Evolutionary conservation across 2,888 invertebrate genomes (phyloP).

Genomic region (Strigamia transsilvanica): DNA sequence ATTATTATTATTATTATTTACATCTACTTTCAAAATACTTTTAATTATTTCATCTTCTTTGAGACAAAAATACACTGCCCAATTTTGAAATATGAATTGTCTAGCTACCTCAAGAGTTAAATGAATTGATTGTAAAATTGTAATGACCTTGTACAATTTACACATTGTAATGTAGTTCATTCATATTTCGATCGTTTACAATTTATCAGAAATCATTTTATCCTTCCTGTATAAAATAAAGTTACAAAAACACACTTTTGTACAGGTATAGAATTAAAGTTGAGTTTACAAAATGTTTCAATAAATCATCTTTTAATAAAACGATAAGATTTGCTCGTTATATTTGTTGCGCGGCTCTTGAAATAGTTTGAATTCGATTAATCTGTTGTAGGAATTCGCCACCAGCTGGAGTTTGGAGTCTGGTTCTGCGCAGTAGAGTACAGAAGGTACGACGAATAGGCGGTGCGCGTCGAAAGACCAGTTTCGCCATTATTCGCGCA

Average conservation of each 20-base stretch:
- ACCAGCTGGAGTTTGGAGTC: too few species aligned
- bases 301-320: neutral
- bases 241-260: neutral
- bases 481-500: too few species aligned
- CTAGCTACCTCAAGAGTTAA: slow-evolving; percentile 7
- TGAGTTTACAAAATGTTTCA: neutral
- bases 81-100: slow-evolving; percentile 1
- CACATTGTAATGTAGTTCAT: slow-evolving; percentile 8
- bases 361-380: too few species aligned
- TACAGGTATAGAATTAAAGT: slow-evolving; percentile 8
- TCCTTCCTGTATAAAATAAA: slow-evolving; percentile 7
- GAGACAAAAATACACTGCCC: slow-evolving; percentile 8
- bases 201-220: neutral
- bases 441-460: too few species aligned
- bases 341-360: too few species aligned
- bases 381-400: too few species aligned
- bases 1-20: neutral
- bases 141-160: slow-evolving; percentile 2
- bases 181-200: slow-evolving; percentile 8
- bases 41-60: neutral
- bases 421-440: too few species aligned
- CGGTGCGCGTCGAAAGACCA: too few species aligned
- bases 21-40: neutral
- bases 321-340: too few species aligned
- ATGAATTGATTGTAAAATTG: neutral